Conservation (phyloP, 2,888 invertebrate species). For the Chymomyza procnemis region DNA sequence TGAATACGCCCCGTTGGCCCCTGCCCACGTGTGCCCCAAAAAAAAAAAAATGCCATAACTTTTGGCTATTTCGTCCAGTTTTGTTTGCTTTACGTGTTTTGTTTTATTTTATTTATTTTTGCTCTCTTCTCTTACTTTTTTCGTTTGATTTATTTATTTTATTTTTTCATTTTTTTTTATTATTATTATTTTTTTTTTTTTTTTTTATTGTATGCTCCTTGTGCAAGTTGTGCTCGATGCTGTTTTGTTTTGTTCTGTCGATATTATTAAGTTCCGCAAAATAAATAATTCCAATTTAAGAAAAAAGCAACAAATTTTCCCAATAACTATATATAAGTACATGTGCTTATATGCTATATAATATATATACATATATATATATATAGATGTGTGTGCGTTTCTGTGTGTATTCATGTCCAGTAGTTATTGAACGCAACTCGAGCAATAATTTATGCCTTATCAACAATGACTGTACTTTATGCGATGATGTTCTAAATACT, state of each 20-base stretch:
- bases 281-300: conserved; percentile 19
- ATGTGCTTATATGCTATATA: not conserved
- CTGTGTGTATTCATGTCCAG: not conserved
- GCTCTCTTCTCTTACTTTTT: conserved; percentile 5
- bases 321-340: not conserved
- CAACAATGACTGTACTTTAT: not conserved
- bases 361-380: not conserved
- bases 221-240: not conserved
- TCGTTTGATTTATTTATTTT: conserved; percentile 2
- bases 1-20: not conserved
- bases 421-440: conserved; percentile 1
- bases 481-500: not conserved
- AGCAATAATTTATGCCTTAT: conserved; percentile 15
- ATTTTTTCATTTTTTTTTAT: not conserved
- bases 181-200: not conserved
- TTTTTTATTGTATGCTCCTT: not conserved
- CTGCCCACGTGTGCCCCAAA: not conserved
- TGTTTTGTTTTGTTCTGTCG: not conserved
- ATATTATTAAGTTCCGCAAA: conserved; percentile 18
- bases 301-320: conserved; percentile 9
- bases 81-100: conserved; percentile 1
- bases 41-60: not conserved
- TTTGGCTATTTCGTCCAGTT: conserved; percentile 1
- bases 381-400: not conserved
- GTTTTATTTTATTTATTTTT: conserved; percentile 6